These are phyloP conservation scores for Octonoba sinensis DNA, from an alignment of 2,888 invertebrate species.

Conservation along the genomic window DNA sequence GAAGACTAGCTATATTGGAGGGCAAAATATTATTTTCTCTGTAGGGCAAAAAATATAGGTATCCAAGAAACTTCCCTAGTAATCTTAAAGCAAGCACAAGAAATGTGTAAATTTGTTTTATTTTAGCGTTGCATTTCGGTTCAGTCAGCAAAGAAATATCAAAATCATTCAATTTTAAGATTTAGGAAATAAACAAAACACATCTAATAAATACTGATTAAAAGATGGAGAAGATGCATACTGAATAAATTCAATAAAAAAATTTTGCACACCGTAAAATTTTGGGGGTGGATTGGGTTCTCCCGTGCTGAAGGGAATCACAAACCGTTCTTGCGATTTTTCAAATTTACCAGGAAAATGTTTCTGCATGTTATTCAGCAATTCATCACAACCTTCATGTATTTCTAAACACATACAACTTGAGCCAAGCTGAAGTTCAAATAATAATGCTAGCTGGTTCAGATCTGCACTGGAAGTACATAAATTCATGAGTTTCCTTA, in stretches of 20 bases:
- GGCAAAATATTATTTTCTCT: slow-evolving; percentile 71
- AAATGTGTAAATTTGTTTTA: slow-evolving; percentile 72
- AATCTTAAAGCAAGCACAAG: slow-evolving; percentile 74
- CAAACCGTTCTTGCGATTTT: slow-evolving; percentile 74
- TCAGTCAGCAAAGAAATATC: slow-evolving; percentile 65
- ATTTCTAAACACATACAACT: slow-evolving; percentile 67
- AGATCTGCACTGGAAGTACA: slow-evolving; percentile 80
- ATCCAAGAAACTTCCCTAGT: slow-evolving; percentile 86
- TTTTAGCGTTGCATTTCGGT: slow-evolving; percentile 13
- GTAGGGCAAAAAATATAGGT: slow-evolving; percentile 82
- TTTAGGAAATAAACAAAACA: slow-evolving; percentile 79
- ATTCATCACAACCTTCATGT: slow-evolving; percentile 71
- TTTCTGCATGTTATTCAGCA: slow-evolving; percentile 72
- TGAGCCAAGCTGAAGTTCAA: slow-evolving; percentile 76
- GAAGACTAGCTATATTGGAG: slow-evolving; percentile 71
- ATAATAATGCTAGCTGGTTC: slow-evolving; percentile 83
- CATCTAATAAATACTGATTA: slow-evolving; percentile 80
- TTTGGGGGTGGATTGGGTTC: slow-evolving; percentile 71
- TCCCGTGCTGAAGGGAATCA: slow-evolving; percentile 69
- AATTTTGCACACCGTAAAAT: slow-evolving; percentile 76
- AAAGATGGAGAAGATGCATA: slow-evolving; percentile 75
- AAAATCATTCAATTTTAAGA: slow-evolving; percentile 76
- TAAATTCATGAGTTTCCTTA: slow-evolving; percentile 74
- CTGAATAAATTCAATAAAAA: slow-evolving; percentile 80
- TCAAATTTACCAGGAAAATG: slow-evolving; percentile 74